Evolutionary conservation across 1,140 invertebrate genomes (phyloP).

Genomic region (Scaptomyza hsui): DNA sequence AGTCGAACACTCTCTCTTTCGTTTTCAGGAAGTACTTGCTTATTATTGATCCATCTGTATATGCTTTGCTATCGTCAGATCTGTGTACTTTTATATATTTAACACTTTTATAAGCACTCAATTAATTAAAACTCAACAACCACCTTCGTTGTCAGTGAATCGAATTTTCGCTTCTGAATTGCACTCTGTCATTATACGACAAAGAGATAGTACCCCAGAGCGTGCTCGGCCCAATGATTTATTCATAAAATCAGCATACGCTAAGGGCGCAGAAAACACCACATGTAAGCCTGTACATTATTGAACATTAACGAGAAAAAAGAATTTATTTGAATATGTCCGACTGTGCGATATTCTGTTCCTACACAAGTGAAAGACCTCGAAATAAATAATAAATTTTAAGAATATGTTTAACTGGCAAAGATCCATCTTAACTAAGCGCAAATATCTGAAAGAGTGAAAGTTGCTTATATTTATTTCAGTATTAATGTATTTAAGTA

Average conservation of each 20-base stretch:
- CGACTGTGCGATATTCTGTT: neutral
- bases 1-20: neutral
- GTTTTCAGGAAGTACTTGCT: neutral
- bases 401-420: no score
- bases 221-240: slow-evolving; percentile 42
- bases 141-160: slow-evolving; percentile 17
- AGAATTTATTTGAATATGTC: neutral
- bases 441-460: no score
- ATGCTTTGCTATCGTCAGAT: neutral
- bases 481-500: no score
- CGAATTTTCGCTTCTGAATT: slow-evolving; percentile 19
- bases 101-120: slow-evolving; percentile 57
- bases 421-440: no score
- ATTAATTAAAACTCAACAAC: slow-evolving; percentile 66
- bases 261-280: slow-evolving; percentile 46
- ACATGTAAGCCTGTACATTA: slow-evolving; percentile 52
- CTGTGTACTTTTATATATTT: slow-evolving; percentile 37
- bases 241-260: slow-evolving; percentile 60
- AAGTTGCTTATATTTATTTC: no score
- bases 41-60: slow-evolving; percentile 17
- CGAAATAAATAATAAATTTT: no score
- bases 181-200: slow-evolving; percentile 31
- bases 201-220: slow-evolving; percentile 16
- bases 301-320: slow-evolving; percentile 24
- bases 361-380: no score